Base-by-base conservation (phyloP, 2,888 invertebrate species). In the Chymomyza procnemis region DNA sequence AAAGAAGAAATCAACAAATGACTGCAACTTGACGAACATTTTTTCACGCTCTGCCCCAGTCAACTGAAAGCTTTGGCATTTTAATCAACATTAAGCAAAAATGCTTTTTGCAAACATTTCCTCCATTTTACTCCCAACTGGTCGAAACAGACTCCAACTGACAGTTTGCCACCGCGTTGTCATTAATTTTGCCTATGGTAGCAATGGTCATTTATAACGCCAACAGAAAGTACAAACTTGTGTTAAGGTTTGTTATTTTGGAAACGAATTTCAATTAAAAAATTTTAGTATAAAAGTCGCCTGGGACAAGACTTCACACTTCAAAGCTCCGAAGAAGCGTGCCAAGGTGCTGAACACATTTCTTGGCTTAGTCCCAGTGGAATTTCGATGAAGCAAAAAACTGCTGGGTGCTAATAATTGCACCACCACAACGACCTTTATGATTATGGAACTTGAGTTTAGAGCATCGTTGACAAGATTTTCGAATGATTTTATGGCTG, bases 31-130 rank as follows among this genome's bases (percentile, higher is more conserved):
- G 83, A 68, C 73, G 66, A 65, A 71, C 69, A 82, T 85, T 83
- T 86, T 80, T 83, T 83, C 87, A 85, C 85, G 85, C 81, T 80
- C 70, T 50, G 56, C 16, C 63, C 63, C 6, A 48, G 61, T 59
- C 50, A 69, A 82, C 70, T 72, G 76, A 79, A 83, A 80, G 74
- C 76, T 68, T 67, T 87, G 83, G 87, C 87, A 87, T 83, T 83
- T 83, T 83, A 83, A 83, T 87, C 83, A 83, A 83, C 83, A 83
- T 83, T 83, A 83, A 83, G 87, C 83, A 83, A 76, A 78, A 87
- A 83, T 87, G 79, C 69, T 87, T 83, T 85, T 85, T 80, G 81
- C 86, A 74, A 76, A 75, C 86, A 87, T 66, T 78, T 85, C 76
- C 63, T 68, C 63, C 22, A 58, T 19, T 56, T 30, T 62, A 61